Base-by-base conservation (phyloP, 2,113 vertebrate species). In the Corvus hawaiiensis region DNA sequence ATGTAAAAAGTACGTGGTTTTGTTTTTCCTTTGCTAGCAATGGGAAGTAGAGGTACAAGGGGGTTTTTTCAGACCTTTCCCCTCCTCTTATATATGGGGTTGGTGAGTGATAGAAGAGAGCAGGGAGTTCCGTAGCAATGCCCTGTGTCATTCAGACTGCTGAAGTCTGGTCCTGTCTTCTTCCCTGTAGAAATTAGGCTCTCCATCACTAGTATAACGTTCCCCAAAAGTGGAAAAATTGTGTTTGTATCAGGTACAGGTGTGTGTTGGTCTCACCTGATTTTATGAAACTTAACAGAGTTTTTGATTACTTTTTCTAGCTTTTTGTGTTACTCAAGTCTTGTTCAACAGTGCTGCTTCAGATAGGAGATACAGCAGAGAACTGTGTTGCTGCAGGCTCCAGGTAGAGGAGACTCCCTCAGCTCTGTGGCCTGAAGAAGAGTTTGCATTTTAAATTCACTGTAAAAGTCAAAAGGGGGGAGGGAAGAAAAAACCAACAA, bases 11-110 rank as follows among this genome's bases (percentile, higher is more conserved):
- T 24, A 13, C 0, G 0, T 14, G 13, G 43, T 55, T 55, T 2
- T 18, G 46, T 39, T 78, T 77, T 55, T 66, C 23, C 13, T 79
- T 62, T 58, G 41, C 62, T 82, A 41, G 32, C 17, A 35, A 46
- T 1, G 6, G 24, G 17, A 63, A 72, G 37, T 35, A 90, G 54
- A 58, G 43, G 5, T 46, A 41, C 16, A 23, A 10, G 28, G 11
- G 2, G 3, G 49, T 20, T 30, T 23, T n/a, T 68, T 8, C 55
- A 22, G 30, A 43, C 33, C 7, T 33, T 78, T 51, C 2, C 5
- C 5, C 2, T 16, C 8, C 1, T 23, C 11, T 62, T 86, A 33
- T 37, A 41, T 1, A 0, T 1, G 2, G 33, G 13, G 28, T 28
- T 64, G 21, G 18, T 1, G 3, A 58, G 21, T 8, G 44, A 21